phyloP scores from a whole-genome alignment of 2,888 invertebrate genomes.

The Caradrina clavipalpis region DNA sequence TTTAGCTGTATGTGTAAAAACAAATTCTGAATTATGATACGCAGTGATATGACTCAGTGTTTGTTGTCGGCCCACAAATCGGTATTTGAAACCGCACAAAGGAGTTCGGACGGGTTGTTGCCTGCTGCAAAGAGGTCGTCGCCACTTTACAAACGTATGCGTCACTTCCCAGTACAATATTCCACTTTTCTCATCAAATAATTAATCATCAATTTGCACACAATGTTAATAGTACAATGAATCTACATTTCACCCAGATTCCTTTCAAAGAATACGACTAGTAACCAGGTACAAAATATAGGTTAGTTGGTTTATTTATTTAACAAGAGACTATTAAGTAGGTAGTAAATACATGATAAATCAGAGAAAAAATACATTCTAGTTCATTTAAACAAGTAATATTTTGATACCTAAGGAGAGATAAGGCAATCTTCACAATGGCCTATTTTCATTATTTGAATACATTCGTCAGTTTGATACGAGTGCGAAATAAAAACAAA shows the following conservation, averaged over 20 bases:
- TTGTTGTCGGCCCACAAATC: constrained; percentile 81
- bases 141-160: constrained; percentile 75
- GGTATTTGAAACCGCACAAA: constrained; percentile 83
- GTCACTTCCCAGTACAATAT: constrained; percentile 81
- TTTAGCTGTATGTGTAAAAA: constrained; percentile 46
- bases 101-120: constrained; percentile 76
- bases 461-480: constrained; percentile 23
- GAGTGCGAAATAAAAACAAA: constrained; percentile 28
- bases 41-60: constrained; percentile 82
- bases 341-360: constrained; percentile 1
- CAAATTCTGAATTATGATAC: constrained; percentile 79
- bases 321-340: constrained; percentile 18
- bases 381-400: constrained; percentile 3
- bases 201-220: constrained; percentile 70
- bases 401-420: constrained; percentile 12
- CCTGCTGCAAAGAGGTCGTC: constrained; percentile 81
- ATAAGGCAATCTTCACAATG: constrained; percentile 23
- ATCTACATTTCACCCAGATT: constrained; percentile 56
- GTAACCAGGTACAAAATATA: constrained; percentile 5
- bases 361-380: not conserved
- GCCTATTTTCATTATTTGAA: constrained; percentile 22
- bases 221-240: constrained; percentile 55
- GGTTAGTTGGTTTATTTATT: constrained; percentile 23
- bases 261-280: constrained; percentile 34
- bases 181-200: constrained; percentile 71